Percentiles rank a stretch among this genome's conserved stretches.
Conservation (phyloP, 2,888 invertebrate genomes). For the Caenorhabditis virilis region DNA sequence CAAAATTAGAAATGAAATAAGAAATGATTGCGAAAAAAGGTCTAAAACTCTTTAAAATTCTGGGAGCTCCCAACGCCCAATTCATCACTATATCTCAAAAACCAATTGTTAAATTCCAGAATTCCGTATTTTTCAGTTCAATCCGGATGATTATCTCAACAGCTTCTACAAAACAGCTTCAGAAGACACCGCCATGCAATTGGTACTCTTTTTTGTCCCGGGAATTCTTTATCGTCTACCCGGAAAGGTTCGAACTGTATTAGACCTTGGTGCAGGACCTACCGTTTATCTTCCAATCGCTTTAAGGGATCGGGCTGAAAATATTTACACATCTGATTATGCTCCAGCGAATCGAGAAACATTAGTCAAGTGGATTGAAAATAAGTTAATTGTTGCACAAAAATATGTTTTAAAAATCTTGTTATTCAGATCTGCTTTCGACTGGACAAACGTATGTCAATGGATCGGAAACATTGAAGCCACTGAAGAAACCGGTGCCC, state of each 20-base stretch:
- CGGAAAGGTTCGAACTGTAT: conserved; percentile 51
- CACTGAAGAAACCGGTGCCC: conserved; percentile 43
- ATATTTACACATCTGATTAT: conserved; percentile 65
- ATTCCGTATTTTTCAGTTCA: conserved; percentile 53
- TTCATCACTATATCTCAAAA: background rate
- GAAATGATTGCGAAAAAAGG: no score
- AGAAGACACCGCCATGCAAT: conserved; percentile 67
- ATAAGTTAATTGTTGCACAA: conserved; percentile 22
- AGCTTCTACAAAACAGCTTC: conserved; percentile 63
- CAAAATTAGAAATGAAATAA: no score
- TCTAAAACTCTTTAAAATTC: no score
- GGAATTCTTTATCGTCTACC: conserved; percentile 67
- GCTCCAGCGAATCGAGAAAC: conserved; percentile 60
- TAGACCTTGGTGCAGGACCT: conserved; percentile 66
- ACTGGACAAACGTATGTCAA: conserved; percentile 64
- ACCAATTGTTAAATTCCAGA: background rate
- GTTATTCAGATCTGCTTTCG: conserved; percentile 45
- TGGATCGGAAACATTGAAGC: conserved; percentile 66
- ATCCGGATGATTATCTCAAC: conserved; percentile 60
- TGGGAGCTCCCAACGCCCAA: no score
- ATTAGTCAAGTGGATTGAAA: conserved; percentile 59
- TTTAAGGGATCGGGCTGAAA: conserved; percentile 54
- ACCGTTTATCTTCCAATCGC: conserved; percentile 64
- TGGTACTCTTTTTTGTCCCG: conserved; percentile 67
- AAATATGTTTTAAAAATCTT: no score